Evolutionary conservation across 2,888 invertebrate genomes (phyloP).

Genomic region (Andricus curvator): DNA sequence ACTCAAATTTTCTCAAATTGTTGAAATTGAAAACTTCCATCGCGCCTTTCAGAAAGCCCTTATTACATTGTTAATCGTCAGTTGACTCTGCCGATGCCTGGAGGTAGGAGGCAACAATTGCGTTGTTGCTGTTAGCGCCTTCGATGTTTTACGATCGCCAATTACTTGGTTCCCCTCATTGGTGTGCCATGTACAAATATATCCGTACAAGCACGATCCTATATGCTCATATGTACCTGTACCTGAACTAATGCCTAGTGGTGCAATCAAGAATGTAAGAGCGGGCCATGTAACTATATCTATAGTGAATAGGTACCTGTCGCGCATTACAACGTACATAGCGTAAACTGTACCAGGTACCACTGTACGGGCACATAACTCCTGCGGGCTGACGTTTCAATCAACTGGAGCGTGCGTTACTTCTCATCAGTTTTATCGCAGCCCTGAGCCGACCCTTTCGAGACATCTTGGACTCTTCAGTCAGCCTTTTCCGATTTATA

Average conservation of each 20-base stretch:
- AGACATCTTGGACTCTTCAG: constrained; percentile 45
- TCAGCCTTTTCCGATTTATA: constrained; percentile 29
- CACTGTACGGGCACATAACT: constrained; percentile 65
- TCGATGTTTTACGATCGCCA: constrained; percentile 71
- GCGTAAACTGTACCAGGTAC: constrained; percentile 50
- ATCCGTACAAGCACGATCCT: constrained; percentile 11
- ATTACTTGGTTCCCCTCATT: constrained; percentile 62
- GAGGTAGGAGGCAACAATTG: constrained; percentile 59
- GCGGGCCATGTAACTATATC: constrained; percentile 38
- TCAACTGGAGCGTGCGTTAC: constrained; percentile 63
- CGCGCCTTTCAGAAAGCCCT: constrained; percentile 43
- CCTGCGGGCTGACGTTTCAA: constrained; percentile 72
- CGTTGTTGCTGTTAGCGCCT: constrained; percentile 69
- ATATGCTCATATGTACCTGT: neutral
- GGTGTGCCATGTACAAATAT: constrained; percentile 22
- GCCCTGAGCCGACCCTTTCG: constrained; percentile 42
- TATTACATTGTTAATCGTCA: constrained; percentile 63
- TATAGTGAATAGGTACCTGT: neutral
- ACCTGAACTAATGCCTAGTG: neutral
- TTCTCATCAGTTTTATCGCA: constrained; percentile 58
- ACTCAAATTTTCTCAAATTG: neutral
- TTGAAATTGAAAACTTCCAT: neutral
- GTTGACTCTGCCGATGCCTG: constrained; percentile 49
- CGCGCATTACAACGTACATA: neutral
- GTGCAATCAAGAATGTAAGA: neutral